phyloP scores from a whole-genome alignment of 1,140 invertebrate species.

The Drosophila lini region DNA sequence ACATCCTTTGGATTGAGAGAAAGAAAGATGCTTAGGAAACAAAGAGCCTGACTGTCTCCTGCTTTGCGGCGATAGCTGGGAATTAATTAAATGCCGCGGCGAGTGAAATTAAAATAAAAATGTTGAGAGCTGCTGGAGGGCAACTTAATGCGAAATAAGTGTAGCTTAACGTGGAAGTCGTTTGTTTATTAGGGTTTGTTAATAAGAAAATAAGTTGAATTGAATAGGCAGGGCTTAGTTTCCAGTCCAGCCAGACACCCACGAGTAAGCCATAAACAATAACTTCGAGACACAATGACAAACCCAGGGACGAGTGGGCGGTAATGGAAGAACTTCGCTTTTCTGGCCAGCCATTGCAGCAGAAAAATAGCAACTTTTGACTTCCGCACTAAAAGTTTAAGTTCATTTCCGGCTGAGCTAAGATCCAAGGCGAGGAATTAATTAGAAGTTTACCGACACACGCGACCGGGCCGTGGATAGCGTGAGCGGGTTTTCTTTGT shows the following conservation, averaged over 20 bases:
- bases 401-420: conserved; percentile 66
- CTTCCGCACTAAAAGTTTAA: conserved; percentile 76
- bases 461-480: conserved; percentile 30
- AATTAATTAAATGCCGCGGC: conserved; percentile 72
- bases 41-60: conserved; percentile 53
- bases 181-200: conserved; percentile 25
- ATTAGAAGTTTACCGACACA: conserved; percentile 70
- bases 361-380: conserved; percentile 57
- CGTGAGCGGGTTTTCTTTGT: conserved; percentile 30
- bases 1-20: conserved; percentile 46
- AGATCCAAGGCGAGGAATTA: conserved; percentile 66
- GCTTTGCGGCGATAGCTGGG: conserved; percentile 64
- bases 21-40: conserved; percentile 15
- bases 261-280: conserved; percentile 48
- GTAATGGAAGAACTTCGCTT: conserved; percentile 3
- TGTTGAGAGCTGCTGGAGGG: conserved; percentile 26
- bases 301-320: not conserved
- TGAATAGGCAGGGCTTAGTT: conserved; percentile 1
- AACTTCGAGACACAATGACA: conserved; percentile 36
- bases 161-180: conserved; percentile 3
- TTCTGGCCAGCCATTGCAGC: conserved; percentile 48
- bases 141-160: conserved; percentile 3
- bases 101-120: conserved; percentile 68
- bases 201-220: conserved; percentile 33
- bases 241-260: not conserved